A percentile compares a stretch with the other conserved stretches of the same genome.
These are phyloP conservation scores for Scopus umbretta DNA, from an alignment of 2,113 vertebrate species.

Conservation along the genomic window DNA sequence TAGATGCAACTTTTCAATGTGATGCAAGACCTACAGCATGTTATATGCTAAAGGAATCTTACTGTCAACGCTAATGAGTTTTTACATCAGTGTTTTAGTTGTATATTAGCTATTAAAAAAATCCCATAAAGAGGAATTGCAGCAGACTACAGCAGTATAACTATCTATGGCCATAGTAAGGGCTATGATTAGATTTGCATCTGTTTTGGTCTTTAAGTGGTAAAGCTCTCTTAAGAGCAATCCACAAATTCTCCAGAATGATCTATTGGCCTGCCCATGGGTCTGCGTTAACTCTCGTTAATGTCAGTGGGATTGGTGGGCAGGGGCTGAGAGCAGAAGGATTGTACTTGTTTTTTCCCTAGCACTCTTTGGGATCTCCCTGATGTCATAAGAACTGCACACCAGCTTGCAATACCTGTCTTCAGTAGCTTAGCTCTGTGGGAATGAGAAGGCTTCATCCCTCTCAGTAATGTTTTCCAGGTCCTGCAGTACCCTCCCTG, in stretches of 20 bases:
- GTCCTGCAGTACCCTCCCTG: neutral
- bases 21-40: neutral
- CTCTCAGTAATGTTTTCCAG: neutral
- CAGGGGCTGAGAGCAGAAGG: neutral
- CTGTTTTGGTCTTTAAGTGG: neutral
- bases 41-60: neutral
- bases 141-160: neutral
- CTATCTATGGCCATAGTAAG: neutral
- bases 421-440: neutral
- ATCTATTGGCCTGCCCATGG: neutral
- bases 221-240: neutral
- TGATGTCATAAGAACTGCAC: accelerated
- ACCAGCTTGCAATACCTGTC: neutral
- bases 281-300: neutral
- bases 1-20: neutral
- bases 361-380: neutral
- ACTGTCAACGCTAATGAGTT: neutral
- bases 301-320: accelerated
- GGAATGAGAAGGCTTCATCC: neutral
- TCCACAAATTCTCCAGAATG: neutral
- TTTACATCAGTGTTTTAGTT: neutral
- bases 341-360: neutral
- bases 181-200: neutral
- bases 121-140: neutral
- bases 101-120: neutral